Conservation (phyloP, 1,140 invertebrate genomes). For the Tetragnatha versicolor region DNA sequence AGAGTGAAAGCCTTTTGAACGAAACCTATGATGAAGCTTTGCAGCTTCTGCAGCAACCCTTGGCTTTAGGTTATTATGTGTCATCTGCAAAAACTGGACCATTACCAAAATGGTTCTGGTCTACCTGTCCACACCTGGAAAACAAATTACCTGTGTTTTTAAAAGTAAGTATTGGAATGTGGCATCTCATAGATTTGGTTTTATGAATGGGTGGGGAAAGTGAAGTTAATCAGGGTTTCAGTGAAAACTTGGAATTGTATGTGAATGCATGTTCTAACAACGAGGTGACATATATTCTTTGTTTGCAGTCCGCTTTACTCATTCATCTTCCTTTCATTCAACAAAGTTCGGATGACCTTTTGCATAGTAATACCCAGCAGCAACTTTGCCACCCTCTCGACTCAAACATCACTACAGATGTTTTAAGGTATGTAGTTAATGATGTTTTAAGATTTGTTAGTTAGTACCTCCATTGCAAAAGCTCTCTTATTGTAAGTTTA, state of each 20-base stretch:
- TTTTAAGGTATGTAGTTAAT: constrained; percentile 77
- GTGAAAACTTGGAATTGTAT: not conserved
- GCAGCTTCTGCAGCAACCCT: constrained; percentile 91
- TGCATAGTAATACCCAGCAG: constrained; percentile 73
- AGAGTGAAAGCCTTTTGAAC: constrained; percentile 62
- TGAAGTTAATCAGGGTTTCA: not conserved
- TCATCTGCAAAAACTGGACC: constrained; percentile 93
- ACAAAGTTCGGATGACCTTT: constrained; percentile 78
- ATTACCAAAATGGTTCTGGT: constrained; percentile 98
- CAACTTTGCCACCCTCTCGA: constrained; percentile 84
- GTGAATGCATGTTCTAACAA: not conserved
- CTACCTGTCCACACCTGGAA: constrained; percentile 89
- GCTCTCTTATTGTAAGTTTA: too few relatives aligned
- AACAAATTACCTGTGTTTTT: constrained; percentile 88
- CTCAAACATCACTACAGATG: constrained; percentile 93
- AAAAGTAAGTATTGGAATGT: constrained; percentile 68
- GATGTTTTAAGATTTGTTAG: too few relatives aligned
- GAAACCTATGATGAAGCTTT: constrained; percentile 76
- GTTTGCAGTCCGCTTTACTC: constrained; percentile 83
- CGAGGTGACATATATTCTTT: constrained; percentile 45
- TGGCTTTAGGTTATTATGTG: constrained; percentile 95
- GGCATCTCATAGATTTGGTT: not conserved
- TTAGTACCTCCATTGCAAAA: too few relatives aligned
- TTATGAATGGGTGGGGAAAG: not conserved
- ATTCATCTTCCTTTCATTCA: constrained; percentile 85